Conservation (phyloP, 2,888 invertebrate species). For the Endotricha flammealis region DNA sequence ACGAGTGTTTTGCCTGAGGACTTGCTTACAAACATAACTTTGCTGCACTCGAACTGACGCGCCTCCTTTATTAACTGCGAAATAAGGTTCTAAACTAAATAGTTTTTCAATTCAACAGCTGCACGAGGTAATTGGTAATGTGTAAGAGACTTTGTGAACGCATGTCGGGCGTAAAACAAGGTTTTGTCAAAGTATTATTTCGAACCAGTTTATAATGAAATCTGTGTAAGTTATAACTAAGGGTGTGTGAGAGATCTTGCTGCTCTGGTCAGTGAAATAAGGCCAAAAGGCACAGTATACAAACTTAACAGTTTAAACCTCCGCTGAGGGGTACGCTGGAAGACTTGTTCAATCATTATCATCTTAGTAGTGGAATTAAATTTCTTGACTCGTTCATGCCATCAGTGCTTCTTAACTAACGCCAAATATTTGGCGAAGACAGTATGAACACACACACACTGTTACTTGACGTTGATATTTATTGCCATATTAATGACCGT, state of each 20-base stretch:
- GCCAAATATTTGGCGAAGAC: no score
- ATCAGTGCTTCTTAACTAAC: no score
- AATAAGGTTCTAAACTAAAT: slow-evolving; percentile 23
- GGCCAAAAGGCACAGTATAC: slow-evolving; percentile 14
- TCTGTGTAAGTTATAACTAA: slow-evolving; percentile 3
- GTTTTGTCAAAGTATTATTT: slow-evolving; percentile 69
- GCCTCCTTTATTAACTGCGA: not conserved
- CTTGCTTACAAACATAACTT: slow-evolving; percentile 28
- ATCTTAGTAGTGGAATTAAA: no score
- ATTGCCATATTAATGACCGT: no score
- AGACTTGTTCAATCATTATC: no score
- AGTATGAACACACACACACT: no score
- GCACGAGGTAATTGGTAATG: slow-evolving; percentile 30
- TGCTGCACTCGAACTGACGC: slow-evolving; percentile 3
- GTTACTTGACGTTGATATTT: no score
- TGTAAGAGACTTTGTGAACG: slow-evolving; percentile 65
- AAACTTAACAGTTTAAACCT: not conserved
- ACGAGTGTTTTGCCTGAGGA: slow-evolving; percentile 66
- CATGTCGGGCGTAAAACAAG: slow-evolving; percentile 70
- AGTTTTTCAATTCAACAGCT: not conserved
- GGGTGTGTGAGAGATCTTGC: slow-evolving; percentile 7
- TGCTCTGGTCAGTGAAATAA: slow-evolving; percentile 15
- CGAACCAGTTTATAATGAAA: slow-evolving; percentile 39
- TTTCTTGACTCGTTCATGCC: no score
- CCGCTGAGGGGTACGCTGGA: no score